phyloP scores from a whole-genome alignment of 2,113 vertebrate species.

The Calyptommatus sinebrachiatus region DNA sequence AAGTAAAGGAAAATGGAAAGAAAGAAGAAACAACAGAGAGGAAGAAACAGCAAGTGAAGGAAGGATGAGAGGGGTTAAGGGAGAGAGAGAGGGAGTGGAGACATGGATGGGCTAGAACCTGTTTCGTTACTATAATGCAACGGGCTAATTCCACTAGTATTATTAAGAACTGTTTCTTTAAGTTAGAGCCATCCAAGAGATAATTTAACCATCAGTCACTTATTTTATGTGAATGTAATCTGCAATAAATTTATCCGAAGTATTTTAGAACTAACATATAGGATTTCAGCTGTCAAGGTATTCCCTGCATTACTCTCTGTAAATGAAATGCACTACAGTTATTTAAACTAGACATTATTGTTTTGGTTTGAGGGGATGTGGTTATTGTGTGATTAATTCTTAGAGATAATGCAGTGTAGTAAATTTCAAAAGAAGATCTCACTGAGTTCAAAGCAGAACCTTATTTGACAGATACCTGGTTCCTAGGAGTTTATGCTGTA shows the following conservation, averaged over 20 bases:
- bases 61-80: too few relatives aligned
- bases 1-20: too few relatives aligned
- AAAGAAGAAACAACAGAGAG: too few relatives aligned
- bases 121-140: too few relatives aligned
- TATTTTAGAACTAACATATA: background rate
- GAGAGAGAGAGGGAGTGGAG: too few relatives aligned
- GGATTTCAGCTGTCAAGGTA: background rate
- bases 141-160: background rate
- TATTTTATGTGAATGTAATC: conserved; percentile 30
- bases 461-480: too few relatives aligned
- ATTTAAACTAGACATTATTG: background rate
- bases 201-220: conserved; percentile 19
- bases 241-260: conserved; percentile 16
- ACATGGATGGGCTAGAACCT: too few relatives aligned
- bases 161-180: background rate
- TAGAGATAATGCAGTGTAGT: background rate
- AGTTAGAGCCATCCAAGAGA: conserved; percentile 26
- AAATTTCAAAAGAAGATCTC: background rate
- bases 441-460: too few relatives aligned
- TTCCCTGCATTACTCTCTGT: background rate
- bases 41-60: too few relatives aligned
- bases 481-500: too few relatives aligned
- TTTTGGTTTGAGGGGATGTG: background rate
- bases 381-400: background rate
- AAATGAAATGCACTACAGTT: background rate